Percentiles rank a stretch among this genome's conserved stretches.
These are phyloP conservation scores for Plumapathes pennacea DNA, from an alignment of 92 coral and sea anemone genomes.

Conservation along the genomic window DNA sequence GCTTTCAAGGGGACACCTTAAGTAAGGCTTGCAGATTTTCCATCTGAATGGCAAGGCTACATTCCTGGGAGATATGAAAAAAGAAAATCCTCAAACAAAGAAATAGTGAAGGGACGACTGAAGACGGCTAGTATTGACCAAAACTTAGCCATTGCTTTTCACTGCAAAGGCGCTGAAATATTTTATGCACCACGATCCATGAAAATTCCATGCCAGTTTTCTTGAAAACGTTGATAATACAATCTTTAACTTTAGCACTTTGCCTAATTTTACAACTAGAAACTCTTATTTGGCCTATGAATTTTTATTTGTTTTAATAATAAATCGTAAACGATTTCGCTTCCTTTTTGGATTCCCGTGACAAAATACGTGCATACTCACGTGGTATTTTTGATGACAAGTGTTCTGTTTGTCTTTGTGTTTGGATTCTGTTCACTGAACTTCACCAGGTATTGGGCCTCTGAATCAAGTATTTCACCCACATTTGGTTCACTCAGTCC, in stretches of 20 bases:
- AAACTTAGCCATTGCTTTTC: no score
- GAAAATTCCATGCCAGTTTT: no score
- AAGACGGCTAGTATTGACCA: background rate
- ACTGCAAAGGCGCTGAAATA: no score
- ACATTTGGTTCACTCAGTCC: constrained; percentile 77
- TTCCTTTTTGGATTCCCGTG: no score
- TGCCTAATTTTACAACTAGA: no score
- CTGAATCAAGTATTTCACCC: constrained; percentile 81
- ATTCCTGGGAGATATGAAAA: constrained; percentile 52
- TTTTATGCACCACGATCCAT: no score
- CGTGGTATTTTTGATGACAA: constrained; percentile 90
- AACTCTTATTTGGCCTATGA: no score
- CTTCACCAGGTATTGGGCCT: constrained; percentile 72
- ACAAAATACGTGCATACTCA: constrained; percentile 41
- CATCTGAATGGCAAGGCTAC: constrained; percentile 90
- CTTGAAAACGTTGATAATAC: no score
- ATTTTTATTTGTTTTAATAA: no score
- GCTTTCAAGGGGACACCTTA: constrained; percentile 36
- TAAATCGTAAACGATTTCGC: no score
- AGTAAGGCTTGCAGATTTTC: constrained; percentile 83
- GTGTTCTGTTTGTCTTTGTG: constrained; percentile 62
- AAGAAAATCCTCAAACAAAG: background rate
- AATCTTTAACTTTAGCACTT: no score
- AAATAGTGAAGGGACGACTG: background rate
- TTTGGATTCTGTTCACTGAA: constrained; percentile 81